phyloP scores from a whole-genome alignment of 1,140 invertebrate genomes.

The Nomia melanderi region DNA sequence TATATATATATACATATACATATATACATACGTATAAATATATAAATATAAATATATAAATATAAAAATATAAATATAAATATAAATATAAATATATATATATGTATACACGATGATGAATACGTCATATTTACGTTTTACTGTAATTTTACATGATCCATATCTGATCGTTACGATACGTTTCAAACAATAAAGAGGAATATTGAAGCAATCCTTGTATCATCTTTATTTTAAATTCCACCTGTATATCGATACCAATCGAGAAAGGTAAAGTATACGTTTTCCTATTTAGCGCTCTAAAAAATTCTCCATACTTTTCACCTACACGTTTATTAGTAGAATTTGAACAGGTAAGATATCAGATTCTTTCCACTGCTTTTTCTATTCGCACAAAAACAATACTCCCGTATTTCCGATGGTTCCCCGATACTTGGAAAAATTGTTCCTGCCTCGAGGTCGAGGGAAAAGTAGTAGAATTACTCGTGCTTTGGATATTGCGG shows the following conservation, averaged over 20 bases:
- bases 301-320: background rate
- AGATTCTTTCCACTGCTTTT: too few species aligned
- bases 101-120: constrained; percentile 41
- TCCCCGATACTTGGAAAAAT: too few species aligned
- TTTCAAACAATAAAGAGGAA: constrained; percentile 58
- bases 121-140: constrained; percentile 52
- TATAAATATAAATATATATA: constrained; percentile 44
- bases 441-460: too few species aligned
- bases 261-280: too few species aligned
- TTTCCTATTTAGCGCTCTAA: too few species aligned
- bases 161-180: constrained; percentile 53
- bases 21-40: constrained; percentile 33
- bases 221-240: too few species aligned
- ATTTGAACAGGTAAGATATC: background rate
- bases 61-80: constrained; percentile 39
- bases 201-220: background rate
- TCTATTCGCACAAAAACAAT: too few species aligned
- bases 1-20: constrained; percentile 41
- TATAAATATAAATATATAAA: constrained; percentile 38
- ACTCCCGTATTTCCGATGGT: too few species aligned
- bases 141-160: constrained; percentile 60
- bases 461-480: too few species aligned
- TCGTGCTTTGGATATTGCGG: background rate
- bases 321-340: too few species aligned
- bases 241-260: too few species aligned